Base-by-base conservation (phyloP, 2,888 invertebrate species). In the Synanthedon vespiformis region DNA sequence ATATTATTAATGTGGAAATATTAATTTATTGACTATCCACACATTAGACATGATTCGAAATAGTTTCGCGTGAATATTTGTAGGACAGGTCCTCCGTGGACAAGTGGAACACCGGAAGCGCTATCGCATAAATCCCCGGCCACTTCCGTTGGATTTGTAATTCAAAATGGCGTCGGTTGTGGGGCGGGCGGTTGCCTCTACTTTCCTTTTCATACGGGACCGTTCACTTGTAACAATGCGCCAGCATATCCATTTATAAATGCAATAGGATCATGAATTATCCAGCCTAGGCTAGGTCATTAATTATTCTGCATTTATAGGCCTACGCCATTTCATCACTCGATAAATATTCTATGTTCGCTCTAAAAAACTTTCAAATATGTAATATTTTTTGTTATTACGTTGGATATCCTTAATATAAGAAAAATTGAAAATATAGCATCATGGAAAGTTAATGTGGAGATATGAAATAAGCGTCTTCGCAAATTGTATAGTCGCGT, bases 41-140 rank as follows among this genome's bases (percentile, higher is more conserved):
- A 34, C 34, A 34, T 34, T 34, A 27, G 22, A 22, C 22, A 1
- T 1, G 22, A 22, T 22, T 22, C 22, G 22, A 22, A 22, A 22
- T 22, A 22, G 22, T 22, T 54, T 51, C 47, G 53, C 65, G 73
- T 72, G 72, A 34, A 34, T 34, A 34, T 34, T 34, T 44, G 13
- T 14, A 44, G 13, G 44, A 44, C 44, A 44, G 44, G 76, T 75
- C 74, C 64, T 40, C 70, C 67, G 67, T 69, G 10, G 70, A 70
- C 77, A 75, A 77, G 72, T 75, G 68, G 70, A 63, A 59, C 70
- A 69, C 64, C 75, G 77, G 77, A 73, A 74, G 66, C 60, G 66
- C 58, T 65, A 70, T 72, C 67, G 72, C 72, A 68, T 78, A 76
- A 77, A 74, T 72, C 72, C 74, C 74, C 70, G 59, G 54, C 61